phyloP scores from a whole-genome alignment of 92 coral and sea anemone genomes.

The Phenganax marumi region DNA sequence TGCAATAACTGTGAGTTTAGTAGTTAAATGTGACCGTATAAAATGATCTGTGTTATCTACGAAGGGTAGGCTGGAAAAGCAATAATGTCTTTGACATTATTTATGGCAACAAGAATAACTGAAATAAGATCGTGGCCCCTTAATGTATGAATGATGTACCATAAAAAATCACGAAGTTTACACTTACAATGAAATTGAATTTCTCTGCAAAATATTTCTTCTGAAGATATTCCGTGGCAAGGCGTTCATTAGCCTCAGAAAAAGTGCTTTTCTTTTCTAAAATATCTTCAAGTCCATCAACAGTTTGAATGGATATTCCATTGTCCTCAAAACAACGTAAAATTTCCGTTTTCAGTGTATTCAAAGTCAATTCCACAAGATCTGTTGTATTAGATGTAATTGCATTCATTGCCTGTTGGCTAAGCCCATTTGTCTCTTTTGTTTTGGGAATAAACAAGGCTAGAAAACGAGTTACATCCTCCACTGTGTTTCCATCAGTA shows the following conservation, averaged over 20 bases:
- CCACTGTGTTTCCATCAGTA: background rate
- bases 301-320: constrained; percentile 28
- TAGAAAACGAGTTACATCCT: constrained; percentile 36
- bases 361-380: constrained; percentile 38
- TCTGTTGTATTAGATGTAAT: constrained; percentile 47
- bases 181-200: background rate
- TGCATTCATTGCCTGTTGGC: constrained; percentile 48
- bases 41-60: no score
- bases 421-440: constrained; percentile 42
- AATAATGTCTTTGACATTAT: no score
- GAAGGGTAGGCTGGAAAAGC: no score
- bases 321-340: constrained; percentile 40
- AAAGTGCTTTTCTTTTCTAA: constrained; percentile 21
- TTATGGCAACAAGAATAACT: background rate
- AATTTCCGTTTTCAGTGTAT: constrained; percentile 28
- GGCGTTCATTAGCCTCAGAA: constrained; percentile 1
- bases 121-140: background rate
- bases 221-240: constrained; percentile 24
- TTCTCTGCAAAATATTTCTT: constrained; percentile 14
- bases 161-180: background rate
- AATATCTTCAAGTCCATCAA: constrained; percentile 34
- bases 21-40: no score
- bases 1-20: no score
- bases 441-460: constrained; percentile 55
- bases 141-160: background rate